Conservation (phyloP, 2,888 invertebrate genomes). For the Trissolcus brochymenae region DNA sequence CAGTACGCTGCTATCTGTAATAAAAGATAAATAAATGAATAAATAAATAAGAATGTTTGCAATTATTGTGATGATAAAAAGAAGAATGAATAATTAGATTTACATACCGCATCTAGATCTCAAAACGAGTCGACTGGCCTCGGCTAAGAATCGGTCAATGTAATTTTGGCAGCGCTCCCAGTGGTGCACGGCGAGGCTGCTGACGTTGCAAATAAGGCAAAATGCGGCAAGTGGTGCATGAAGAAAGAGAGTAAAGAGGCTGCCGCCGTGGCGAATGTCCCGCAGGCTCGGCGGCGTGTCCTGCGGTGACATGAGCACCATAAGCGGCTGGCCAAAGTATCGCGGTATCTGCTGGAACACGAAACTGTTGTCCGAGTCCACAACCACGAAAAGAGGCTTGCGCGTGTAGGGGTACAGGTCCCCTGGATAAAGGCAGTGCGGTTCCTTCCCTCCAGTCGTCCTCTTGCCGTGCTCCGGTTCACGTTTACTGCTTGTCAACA, state of each 20-base stretch:
- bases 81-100: slow-evolving; percentile 10
- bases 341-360: slow-evolving; percentile 93
- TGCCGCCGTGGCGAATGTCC: slow-evolving; percentile 92
- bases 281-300: slow-evolving; percentile 89
- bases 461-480: slow-evolving; percentile 81
- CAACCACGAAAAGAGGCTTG: slow-evolving; percentile 93
- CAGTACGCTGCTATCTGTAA: slow-evolving; percentile 77
- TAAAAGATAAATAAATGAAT: no score
- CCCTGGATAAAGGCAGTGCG: slow-evolving; percentile 92
- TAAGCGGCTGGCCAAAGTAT: slow-evolving; percentile 94
- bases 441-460: slow-evolving; percentile 80
- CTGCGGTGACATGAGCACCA: slow-evolving; percentile 95
- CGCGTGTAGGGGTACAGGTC: slow-evolving; percentile 95
- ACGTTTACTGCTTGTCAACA: slow-evolving; percentile 90
- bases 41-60: no score
- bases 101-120: slow-evolving; percentile 87
- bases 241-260: slow-evolving; percentile 95
- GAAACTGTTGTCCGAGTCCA: slow-evolving; percentile 96
- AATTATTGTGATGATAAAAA: not conserved
- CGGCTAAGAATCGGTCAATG: slow-evolving; percentile 92
- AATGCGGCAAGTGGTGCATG: slow-evolving; percentile 95
- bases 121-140: slow-evolving; percentile 89
- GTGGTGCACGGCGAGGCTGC: slow-evolving; percentile 88
- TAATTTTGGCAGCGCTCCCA: slow-evolving; percentile 94
- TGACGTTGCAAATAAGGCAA: slow-evolving; percentile 93